phyloP scores from a whole-genome alignment of 1,140 invertebrate species.

The Drosophila subpulchrella region DNA sequence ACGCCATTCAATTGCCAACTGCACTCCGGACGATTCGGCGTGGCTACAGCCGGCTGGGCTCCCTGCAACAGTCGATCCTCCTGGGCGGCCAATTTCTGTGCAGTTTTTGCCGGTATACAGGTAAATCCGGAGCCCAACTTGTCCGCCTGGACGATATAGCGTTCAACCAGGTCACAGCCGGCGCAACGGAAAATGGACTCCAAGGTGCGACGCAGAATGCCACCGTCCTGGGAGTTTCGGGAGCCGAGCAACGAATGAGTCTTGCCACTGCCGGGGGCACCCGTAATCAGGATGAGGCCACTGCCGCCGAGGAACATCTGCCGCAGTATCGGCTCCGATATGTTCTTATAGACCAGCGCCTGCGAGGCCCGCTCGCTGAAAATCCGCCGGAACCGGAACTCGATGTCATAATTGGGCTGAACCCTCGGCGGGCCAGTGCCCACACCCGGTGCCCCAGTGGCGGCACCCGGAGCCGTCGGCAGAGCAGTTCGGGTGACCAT shows the following conservation, averaged over 20 bases:
- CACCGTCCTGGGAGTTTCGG: neutral
- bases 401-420: neutral
- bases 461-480: neutral
- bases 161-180: neutral
- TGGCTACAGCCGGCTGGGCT: too few species aligned
- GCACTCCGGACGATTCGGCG: neutral
- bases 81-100: neutral
- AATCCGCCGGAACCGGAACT: neutral
- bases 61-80: neutral
- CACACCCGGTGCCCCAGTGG: neutral
- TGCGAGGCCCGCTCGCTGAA: neutral
- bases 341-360: neutral
- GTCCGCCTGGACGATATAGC: neutral
- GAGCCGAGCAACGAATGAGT: neutral
- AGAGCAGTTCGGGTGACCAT: neutral
- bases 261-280: neutral
- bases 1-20: neutral
- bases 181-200: neutral
- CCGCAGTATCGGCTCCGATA: neutral
- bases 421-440: neutral
- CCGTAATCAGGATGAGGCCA: neutral
- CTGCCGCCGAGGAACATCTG: neutral
- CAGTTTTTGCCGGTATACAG: neutral
- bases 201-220: neutral
- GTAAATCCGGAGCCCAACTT: neutral